Evolutionary conservation across 2,888 invertebrate genomes (phyloP).

Genomic region (Trimorus sp.): DNA sequence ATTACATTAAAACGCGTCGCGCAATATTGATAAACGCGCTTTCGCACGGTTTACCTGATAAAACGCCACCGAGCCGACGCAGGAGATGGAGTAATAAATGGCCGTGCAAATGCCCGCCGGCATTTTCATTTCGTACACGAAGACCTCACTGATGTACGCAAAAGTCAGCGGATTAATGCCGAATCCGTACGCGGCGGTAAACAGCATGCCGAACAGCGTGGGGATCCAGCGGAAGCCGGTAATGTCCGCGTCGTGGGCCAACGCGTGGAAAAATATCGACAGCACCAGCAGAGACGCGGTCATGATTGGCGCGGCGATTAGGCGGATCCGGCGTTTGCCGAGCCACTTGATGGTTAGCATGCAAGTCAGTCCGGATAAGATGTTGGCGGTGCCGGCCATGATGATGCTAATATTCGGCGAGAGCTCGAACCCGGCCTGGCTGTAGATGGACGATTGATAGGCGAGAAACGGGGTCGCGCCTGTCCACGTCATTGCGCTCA

Average conservation of each 20-base stretch:
- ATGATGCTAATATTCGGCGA: slow-evolving; percentile 76
- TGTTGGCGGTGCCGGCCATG: slow-evolving; percentile 73
- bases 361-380: slow-evolving; percentile 75
- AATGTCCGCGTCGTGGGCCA: slow-evolving; percentile 73
- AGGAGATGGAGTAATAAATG: slow-evolving; percentile 76
- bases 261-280: slow-evolving; percentile 74
- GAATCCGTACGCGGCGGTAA: slow-evolving; percentile 76
- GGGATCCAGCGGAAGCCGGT: slow-evolving; percentile 75
- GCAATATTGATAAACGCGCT: not conserved
- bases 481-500: slow-evolving; percentile 75
- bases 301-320: slow-evolving; percentile 74
- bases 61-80: slow-evolving; percentile 74
- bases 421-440: slow-evolving; percentile 74
- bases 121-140: slow-evolving; percentile 78
- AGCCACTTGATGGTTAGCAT: slow-evolving; percentile 74
- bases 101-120: slow-evolving; percentile 77
- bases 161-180: slow-evolving; percentile 79
- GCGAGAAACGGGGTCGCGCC: slow-evolving; percentile 78
- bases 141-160: slow-evolving; percentile 79
- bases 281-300: slow-evolving; percentile 71
- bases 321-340: slow-evolving; percentile 76
- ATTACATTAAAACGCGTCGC: not conserved
- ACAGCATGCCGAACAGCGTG: slow-evolving; percentile 75
- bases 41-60: slow-evolving; percentile 73
- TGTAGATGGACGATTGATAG: slow-evolving; percentile 77